A percentile compares a stretch with the other conserved stretches of the same genome.
Conservation (phyloP, 2,113 vertebrate genomes). For the Syngnathus typhle region DNA sequence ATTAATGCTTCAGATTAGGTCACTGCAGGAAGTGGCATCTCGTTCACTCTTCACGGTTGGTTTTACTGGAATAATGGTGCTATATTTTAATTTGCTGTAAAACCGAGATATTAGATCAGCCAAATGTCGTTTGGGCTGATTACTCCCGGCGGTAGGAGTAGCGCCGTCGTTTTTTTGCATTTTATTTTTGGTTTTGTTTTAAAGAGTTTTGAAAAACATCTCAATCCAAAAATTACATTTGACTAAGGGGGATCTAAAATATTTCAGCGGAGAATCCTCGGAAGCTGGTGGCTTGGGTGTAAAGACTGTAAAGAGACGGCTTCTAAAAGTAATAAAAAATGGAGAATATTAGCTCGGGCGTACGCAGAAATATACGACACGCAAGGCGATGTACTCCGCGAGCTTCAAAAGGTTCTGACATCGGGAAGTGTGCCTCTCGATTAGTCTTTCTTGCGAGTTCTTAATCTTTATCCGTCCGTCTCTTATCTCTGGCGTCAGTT, state of each 20-base stretch:
- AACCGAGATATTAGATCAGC: not conserved
- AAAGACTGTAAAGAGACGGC: slow-evolving; percentile 14
- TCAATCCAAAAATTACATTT: too few relatives aligned
- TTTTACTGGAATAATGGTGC: slow-evolving; percentile 32
- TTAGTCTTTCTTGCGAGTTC: slow-evolving; percentile 53
- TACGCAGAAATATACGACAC: slow-evolving; percentile 6
- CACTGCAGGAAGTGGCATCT: slow-evolving; percentile 5
- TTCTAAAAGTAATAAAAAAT: slow-evolving; percentile 7
- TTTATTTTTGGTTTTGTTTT: too few relatives aligned
- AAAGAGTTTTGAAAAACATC: too few relatives aligned
- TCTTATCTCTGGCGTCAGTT: slow-evolving; percentile 64
- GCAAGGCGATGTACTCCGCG: slow-evolving; percentile 17
- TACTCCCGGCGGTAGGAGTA: not conserved
- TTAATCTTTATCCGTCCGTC: slow-evolving; percentile 60
- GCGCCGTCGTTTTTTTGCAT: too few relatives aligned
- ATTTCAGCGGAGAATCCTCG: not conserved
- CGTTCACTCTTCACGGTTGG: slow-evolving; percentile 4
- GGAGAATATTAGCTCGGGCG: not conserved
- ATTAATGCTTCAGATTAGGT: slow-evolving; percentile 38
- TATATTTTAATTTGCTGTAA: slow-evolving; percentile 1
- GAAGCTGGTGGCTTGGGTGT: slow-evolving; percentile 18
- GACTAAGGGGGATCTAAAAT: not conserved
- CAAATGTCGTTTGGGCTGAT: not conserved
- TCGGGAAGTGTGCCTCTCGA: slow-evolving; percentile 39
- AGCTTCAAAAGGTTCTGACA: slow-evolving; percentile 30